Percentiles rank a stretch among this genome's conserved stretches.
These are phyloP conservation scores for Alosa alosa DNA, from an alignment of 2,113 vertebrate genomes.

Conservation along the genomic window DNA sequence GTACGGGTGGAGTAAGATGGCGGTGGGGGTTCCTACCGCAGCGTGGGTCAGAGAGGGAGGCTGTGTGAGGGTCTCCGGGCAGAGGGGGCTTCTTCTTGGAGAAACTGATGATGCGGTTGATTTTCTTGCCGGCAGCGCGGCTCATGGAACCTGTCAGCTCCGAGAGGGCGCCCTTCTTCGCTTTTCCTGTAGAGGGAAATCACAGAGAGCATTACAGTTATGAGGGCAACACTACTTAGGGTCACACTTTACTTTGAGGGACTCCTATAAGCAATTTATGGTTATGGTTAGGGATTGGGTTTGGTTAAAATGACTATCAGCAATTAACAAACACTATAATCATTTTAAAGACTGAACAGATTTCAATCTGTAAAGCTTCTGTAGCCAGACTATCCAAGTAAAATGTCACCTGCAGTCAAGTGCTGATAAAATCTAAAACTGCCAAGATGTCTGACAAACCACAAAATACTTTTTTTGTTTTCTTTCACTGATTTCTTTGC, in stretches of 20 bases:
- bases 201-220: neutral
- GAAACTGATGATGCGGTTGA: conserved; percentile 95
- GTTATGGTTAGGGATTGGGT: too few species aligned
- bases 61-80: conserved; percentile 74
- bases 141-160: conserved; percentile 93
- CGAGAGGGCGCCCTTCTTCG: conserved; percentile 85
- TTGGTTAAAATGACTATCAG: too few species aligned
- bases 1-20: neutral
- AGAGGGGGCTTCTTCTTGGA: conserved; percentile 87
- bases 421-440: neutral
- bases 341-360: too few species aligned
- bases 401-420: neutral
- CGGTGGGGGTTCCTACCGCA: conserved; percentile 75
- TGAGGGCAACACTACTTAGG: neutral
- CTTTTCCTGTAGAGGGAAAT: conserved; percentile 72
- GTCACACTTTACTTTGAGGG: too few species aligned
- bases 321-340: too few species aligned
- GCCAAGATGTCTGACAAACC: neutral
- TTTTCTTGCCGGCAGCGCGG: conserved; percentile 90
- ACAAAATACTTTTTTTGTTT: neutral
- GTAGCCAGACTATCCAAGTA: too few species aligned
- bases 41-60: conserved; percentile 79
- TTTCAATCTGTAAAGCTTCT: too few species aligned
- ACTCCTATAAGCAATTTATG: too few species aligned
- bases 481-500: neutral